phyloP scores from a whole-genome alignment of 2,888 invertebrate species.

The Agriotes lineatus region DNA sequence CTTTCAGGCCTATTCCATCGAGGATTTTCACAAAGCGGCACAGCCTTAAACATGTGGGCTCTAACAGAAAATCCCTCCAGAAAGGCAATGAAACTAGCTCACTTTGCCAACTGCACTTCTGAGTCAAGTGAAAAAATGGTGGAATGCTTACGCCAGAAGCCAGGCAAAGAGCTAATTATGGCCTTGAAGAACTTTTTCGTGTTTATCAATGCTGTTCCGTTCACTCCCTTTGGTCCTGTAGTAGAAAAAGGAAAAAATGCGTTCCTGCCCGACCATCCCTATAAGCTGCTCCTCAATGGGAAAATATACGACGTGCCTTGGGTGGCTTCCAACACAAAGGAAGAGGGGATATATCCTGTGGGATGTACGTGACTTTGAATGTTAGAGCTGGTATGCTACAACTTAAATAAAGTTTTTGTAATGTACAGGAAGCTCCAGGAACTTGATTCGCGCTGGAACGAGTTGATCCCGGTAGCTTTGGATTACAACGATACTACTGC shows the following conservation, averaged over 20 bases:
- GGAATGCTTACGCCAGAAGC: conserved; percentile 74
- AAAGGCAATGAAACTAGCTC: conserved; percentile 73
- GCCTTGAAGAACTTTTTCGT: conserved; percentile 71
- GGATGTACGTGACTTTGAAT: conserved; percentile 67
- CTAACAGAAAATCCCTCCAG: conserved; percentile 69
- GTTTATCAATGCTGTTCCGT: conserved; percentile 66
- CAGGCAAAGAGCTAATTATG: conserved; percentile 71
- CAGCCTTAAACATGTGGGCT: conserved; percentile 71
- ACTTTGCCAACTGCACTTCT: conserved; percentile 73
- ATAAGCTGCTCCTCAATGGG: conserved; percentile 71
- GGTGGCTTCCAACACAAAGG: conserved; percentile 75
- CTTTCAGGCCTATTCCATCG: conserved; percentile 69
- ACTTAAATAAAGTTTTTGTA: conserved; percentile 47
- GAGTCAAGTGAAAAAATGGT: conserved; percentile 70
- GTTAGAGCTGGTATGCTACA: not conserved
- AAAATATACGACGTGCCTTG: conserved; percentile 77
- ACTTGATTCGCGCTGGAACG: conserved; percentile 56
- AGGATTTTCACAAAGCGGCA: conserved; percentile 79
- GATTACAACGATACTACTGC: conserved; percentile 56
- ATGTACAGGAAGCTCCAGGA: conserved; percentile 61
- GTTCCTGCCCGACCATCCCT: conserved; percentile 76
- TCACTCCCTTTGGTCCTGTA: conserved; percentile 57
- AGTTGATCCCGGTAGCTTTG: conserved; percentile 53
- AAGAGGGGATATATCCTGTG: conserved; percentile 80
- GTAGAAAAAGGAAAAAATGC: conserved; percentile 67